A percentile compares a stretch with the other conserved stretches of the same genome.
Evolutionary conservation across 64 coral and sea anemone genomes (phyloP).

Genomic region (Anthopleura sola): DNA sequence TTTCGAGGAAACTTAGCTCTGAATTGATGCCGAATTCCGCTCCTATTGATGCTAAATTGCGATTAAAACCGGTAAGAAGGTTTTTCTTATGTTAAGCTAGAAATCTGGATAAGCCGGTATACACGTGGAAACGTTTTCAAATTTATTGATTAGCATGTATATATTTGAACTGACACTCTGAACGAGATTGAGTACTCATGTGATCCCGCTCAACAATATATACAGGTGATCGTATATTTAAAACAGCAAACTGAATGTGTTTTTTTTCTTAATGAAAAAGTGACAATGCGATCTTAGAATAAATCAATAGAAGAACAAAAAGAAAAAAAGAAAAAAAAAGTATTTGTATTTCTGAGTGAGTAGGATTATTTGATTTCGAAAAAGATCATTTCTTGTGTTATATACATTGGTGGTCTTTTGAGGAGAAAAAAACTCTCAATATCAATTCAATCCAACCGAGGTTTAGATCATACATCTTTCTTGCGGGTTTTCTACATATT

Average conservation of each 20-base stretch:
- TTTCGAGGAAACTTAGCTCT: slow-evolving; percentile 6
- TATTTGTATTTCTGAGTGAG: background rate
- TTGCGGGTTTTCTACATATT: background rate
- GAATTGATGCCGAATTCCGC: slow-evolving; percentile 2
- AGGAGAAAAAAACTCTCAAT: background rate
- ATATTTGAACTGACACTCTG: background rate
- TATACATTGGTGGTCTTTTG: background rate
- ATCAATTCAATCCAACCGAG: background rate
- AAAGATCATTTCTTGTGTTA: background rate
- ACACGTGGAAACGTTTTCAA: no score
- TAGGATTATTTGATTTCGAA: background rate
- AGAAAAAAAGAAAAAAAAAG: background rate
- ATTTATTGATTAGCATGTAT: background rate
- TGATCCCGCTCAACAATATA: background rate
- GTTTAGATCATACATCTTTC: background rate
- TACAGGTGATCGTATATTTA: background rate
- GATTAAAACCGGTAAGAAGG: background rate
- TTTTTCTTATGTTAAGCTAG: background rate
- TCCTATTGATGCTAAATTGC: background rate
- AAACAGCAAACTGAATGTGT: background rate
- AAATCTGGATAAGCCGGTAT: background rate
- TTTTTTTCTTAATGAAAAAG: background rate
- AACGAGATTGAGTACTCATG: background rate
- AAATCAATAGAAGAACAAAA: background rate
- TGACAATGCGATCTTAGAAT: background rate